Conservation (phyloP, 2,113 vertebrate species). For the Cromileptes altivelis region DNA sequence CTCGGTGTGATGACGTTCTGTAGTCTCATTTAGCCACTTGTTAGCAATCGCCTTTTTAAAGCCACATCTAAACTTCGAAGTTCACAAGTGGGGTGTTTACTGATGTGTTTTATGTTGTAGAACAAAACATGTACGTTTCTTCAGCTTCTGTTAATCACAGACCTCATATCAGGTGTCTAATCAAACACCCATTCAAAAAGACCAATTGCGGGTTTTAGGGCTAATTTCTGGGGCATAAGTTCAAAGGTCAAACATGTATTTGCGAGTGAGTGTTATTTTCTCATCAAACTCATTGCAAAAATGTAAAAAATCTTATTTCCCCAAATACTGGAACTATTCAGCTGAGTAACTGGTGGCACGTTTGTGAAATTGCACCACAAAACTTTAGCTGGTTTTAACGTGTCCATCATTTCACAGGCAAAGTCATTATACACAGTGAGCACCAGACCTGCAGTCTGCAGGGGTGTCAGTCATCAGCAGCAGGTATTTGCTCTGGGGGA, state of each 20-base stretch:
- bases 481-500: constrained; percentile 83
- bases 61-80: too few relatives aligned
- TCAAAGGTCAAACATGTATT: neutral
- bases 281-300: neutral
- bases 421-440: neutral
- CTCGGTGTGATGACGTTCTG: too few relatives aligned
- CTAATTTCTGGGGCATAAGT: neutral
- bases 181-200: too few relatives aligned
- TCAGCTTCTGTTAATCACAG: too few relatives aligned
- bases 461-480: constrained; percentile 82
- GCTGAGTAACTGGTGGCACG: neutral
- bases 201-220: too few relatives aligned
- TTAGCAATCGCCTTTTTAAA: too few relatives aligned
- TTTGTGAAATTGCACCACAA: neutral
- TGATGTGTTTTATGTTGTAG: too few relatives aligned
- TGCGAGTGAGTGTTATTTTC: neutral
- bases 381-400: neutral
- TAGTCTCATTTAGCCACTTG: too few relatives aligned
- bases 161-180: too few relatives aligned
- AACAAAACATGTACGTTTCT: too few relatives aligned
- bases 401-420: neutral
- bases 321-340: neutral
- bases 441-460: constrained; percentile 83
- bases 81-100: too few relatives aligned
- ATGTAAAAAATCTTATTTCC: neutral